Percentiles rank a stretch among this genome's conserved stretches.
These are phyloP conservation scores for Cryptoleucopteryx plumbea DNA, from an alignment of 2,113 vertebrate species.

Conservation along the genomic window DNA sequence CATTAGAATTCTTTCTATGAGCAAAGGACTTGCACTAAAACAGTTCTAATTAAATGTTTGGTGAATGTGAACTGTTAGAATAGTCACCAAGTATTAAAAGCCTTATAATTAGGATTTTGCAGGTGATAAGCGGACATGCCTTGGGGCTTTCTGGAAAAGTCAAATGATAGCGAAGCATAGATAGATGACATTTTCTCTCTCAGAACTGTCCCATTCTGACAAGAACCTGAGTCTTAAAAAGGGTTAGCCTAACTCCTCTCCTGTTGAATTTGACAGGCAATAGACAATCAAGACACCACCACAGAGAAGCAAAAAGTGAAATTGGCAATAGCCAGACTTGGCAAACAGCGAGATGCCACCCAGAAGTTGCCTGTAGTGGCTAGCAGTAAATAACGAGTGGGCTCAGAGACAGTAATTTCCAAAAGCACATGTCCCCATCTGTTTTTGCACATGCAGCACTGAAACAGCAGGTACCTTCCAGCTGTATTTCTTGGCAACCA, in stretches of 20 bases:
- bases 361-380: not conserved
- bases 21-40: not conserved
- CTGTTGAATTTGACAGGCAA: not conserved
- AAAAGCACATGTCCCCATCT: not conserved
- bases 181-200: not conserved
- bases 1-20: not conserved
- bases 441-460: not conserved
- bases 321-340: not conserved
- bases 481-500: not conserved
- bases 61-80: not conserved
- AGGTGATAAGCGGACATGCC: not conserved
- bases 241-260: not conserved
- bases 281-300: not conserved
- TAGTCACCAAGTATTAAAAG: not conserved
- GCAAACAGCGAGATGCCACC: not conserved
- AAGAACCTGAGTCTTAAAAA: not conserved
- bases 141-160: not conserved
- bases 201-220: not conserved
- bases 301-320: not conserved
- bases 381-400: not conserved
- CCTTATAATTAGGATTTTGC: constrained; percentile 3
- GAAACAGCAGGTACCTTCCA: not conserved
- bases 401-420: not conserved
- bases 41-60: not conserved
- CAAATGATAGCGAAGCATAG: not conserved